Percentiles rank a stretch among this genome's conserved stretches.
Evolutionary conservation across 2,113 vertebrate genomes (phyloP).

Genomic region (Brachionichthys hirsutus): DNA sequence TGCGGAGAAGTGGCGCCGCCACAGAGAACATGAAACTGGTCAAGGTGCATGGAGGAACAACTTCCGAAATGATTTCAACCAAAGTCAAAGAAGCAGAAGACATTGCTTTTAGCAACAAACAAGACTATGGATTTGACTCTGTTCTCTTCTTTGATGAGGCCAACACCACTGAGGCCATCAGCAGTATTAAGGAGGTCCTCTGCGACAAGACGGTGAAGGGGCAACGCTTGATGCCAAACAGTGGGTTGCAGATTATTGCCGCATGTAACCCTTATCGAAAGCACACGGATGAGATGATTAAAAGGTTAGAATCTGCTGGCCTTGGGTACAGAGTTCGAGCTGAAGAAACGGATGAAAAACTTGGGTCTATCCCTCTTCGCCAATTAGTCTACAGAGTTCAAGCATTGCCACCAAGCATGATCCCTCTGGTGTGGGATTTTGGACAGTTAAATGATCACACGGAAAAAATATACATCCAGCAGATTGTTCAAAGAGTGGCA

Average conservation of each 20-base stretch:
- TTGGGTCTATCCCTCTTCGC: constrained; percentile 89
- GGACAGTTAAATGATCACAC: constrained; percentile 85
- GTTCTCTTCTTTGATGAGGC: constrained; percentile 96
- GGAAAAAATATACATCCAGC: constrained; percentile 87
- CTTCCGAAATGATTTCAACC: constrained; percentile 81
- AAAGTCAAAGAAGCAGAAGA: constrained; percentile 83
- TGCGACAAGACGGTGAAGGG: constrained; percentile 88
- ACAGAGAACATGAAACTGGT: constrained; percentile 89
- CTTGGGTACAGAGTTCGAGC: constrained; percentile 89
- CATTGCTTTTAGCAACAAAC: constrained; percentile 78
- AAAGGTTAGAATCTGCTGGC: constrained; percentile 87
- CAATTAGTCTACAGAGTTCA: constrained; percentile 97
- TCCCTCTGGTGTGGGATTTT: constrained; percentile 96
- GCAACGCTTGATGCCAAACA: constrained; percentile 61
- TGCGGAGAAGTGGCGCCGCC: constrained; percentile 68
- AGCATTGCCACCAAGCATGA: constrained; percentile 91
- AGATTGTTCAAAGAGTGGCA: constrained; percentile 87
- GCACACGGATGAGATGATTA: constrained; percentile 87
- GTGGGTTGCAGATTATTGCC: constrained; percentile 86
- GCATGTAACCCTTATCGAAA: constrained; percentile 97
- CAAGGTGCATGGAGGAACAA: constrained; percentile 95
- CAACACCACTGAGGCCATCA: constrained; percentile 92
- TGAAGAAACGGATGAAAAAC: constrained; percentile 85
- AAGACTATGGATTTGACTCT: constrained; percentile 79
- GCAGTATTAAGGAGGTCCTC: constrained; percentile 93